A percentile compares a stretch with the other conserved stretches of the same genome.
Conservation (phyloP, 2,797 vertebrate species). For the Zenarchopterus dispar region DNA sequence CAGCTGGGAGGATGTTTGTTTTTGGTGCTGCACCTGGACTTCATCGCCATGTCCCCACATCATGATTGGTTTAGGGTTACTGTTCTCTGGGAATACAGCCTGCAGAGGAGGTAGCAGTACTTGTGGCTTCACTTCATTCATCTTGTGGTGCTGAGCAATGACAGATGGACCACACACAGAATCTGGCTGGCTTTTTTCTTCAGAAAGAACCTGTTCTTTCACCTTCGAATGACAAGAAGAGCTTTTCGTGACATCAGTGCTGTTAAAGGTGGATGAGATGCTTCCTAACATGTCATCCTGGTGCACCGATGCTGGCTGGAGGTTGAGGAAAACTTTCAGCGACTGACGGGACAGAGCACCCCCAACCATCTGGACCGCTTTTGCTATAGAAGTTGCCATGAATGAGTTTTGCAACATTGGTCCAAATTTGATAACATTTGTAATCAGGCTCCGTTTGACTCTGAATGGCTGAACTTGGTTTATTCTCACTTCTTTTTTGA, state of each 20-base stretch:
- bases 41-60: slow-evolving; percentile 39
- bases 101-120: slow-evolving; percentile 33
- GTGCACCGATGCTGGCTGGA: slow-evolving; percentile 28
- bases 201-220: slow-evolving; percentile 25
- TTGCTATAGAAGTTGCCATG: slow-evolving; percentile 56
- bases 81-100: slow-evolving; percentile 29
- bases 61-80: slow-evolving; percentile 25
- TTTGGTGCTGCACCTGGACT: slow-evolving; percentile 72
- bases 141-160: slow-evolving; percentile 13
- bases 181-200: slow-evolving; percentile 36
- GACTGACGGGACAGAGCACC: slow-evolving; percentile 36
- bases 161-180: slow-evolving; percentile 21
- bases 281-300: slow-evolving; percentile 29
- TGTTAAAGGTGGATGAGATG: slow-evolving; percentile 21
- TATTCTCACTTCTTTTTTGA: slow-evolving; percentile 13
- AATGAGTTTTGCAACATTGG: slow-evolving; percentile 64
- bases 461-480: slow-evolving; percentile 13
- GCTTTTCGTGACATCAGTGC: slow-evolving; percentile 3
- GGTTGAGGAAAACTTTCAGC: slow-evolving; percentile 40
- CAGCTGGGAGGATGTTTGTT: slow-evolving; percentile 80
- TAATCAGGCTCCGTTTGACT: slow-evolving; percentile 23
- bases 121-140: slow-evolving; percentile 31
- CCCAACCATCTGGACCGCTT: slow-evolving; percentile 61
- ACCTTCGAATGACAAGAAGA: slow-evolving; percentile 11
- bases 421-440: slow-evolving; percentile 62